Base-by-base conservation (phyloP, 1,140 invertebrate species). In the Formica selysi region DNA sequence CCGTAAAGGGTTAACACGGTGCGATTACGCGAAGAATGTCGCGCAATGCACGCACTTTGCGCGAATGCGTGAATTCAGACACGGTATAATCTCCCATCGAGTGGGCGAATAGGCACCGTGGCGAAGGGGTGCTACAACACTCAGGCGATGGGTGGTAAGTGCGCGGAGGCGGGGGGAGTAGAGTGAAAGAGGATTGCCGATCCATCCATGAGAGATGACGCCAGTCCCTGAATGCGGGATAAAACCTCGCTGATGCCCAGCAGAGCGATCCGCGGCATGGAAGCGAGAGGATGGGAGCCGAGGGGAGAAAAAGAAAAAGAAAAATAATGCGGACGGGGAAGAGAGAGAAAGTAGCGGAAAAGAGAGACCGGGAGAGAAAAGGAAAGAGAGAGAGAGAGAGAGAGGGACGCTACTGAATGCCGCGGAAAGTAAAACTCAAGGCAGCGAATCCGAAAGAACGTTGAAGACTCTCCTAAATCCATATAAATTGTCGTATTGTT, bases 401-500 rank as follows among this genome's bases (percentile, higher is more conserved):
- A 76, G 70, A 87, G 90, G 91, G 87, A 91, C 84, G 79, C 92
- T 91, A 94, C 93, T 94, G 94, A 95, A 94, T 94, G 88, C 91
- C 91, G 91, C 92, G 93, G 94, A 94, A 95, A 93, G 93, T 94
- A 94, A 94, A 93, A 94, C 93, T 94, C 89, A 92, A 92, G 91
- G 90, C 87, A 92, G 79, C 88, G 91, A 91, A 93, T 93, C 91
- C 91, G 92, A 94, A 93, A 93, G 93, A 91, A 93, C 88, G 89
- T 86, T 93, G 91, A 94, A 93, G 93, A 93, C 91, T 92, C 91
- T 81, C 86, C 91, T 90, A 95, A 94, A 95, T 94, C 94, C 94
- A 95, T 95, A 95, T 94, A 95, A 95, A 95, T 95, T 94, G 94
- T 94, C 93, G 93, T 94, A 95, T 94, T 95, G 94, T 95, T 93